phyloP scores from a whole-genome alignment of 1,140 invertebrate genomes.

The Drosophila persimilis region DNA sequence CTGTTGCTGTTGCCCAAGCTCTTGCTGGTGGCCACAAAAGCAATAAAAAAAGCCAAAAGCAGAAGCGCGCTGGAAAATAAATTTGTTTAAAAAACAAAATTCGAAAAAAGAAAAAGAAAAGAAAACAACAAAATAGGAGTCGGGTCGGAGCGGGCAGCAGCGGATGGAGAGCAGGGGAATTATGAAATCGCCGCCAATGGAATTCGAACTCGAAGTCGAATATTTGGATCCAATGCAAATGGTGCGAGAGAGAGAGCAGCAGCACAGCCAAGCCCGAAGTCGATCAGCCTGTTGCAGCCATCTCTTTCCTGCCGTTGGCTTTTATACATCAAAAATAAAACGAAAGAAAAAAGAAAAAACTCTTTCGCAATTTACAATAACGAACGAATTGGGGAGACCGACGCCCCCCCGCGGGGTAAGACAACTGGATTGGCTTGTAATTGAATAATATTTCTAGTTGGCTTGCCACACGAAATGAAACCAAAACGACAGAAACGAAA shows the following conservation, averaged over 20 bases:
- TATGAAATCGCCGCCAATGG: conserved; percentile 76
- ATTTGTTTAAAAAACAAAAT: conserved; percentile 48
- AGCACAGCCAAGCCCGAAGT: not conserved
- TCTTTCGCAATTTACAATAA: conserved; percentile 47
- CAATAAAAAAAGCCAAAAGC: conserved; percentile 37
- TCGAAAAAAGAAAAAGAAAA: conserved; percentile 10
- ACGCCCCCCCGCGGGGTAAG: conserved; percentile 15
- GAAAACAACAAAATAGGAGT: conserved; percentile 52
- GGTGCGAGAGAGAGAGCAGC: conserved; percentile 17
- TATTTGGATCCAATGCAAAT: conserved; percentile 48
- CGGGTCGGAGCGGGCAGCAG: conserved; percentile 47
- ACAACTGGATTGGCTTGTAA: conserved; percentile 71
- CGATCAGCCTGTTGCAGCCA: no score
- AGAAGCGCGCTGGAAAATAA: conserved; percentile 59
- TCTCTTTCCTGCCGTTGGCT: not conserved
- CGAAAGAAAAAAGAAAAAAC: conserved; percentile 22
- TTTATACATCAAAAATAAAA: not conserved
- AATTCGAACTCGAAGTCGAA: conserved; percentile 60
- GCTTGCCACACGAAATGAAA: conserved; percentile 41
- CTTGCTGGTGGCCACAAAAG: conserved; percentile 26
- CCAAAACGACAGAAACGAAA: conserved; percentile 1
- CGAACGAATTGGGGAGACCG: conserved; percentile 43
- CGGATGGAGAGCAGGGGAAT: conserved; percentile 60
- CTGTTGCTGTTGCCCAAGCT: conserved; percentile 11
- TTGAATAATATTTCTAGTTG: conserved; percentile 72